Conservation (phyloP, 2,797 vertebrate genomes). For the Harpagifer antarcticus region DNA sequence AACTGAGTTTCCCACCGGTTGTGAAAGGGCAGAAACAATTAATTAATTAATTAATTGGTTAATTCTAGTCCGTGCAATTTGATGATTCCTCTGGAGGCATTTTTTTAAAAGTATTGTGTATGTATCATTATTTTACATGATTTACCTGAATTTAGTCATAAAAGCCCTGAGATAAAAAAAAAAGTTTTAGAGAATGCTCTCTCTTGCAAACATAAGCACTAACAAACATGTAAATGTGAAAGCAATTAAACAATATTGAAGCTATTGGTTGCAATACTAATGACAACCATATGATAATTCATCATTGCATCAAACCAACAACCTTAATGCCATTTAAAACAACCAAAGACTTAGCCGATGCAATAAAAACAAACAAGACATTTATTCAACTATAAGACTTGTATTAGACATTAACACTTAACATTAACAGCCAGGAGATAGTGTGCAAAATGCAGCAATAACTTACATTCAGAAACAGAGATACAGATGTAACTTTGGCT, state of each 20-base stretch:
- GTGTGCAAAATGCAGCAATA: neutral
- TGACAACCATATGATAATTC: neutral
- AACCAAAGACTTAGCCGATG: neutral
- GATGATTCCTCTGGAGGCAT: neutral
- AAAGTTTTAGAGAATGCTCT: neutral
- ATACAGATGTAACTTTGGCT: neutral
- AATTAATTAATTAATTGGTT: neutral
- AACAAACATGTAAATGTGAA: neutral
- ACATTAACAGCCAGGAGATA: neutral
- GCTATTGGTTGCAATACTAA: no score
- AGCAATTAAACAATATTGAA: neutral
- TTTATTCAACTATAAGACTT: neutral
- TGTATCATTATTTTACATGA: no score
- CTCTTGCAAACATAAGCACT: no score
- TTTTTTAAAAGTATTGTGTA: no score
- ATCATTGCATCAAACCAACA: neutral
- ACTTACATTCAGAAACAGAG: neutral
- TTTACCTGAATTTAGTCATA: neutral
- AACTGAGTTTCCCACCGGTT: neutral
- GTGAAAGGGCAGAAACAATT: neutral
- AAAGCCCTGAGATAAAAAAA: neutral
- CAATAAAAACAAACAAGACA: neutral
- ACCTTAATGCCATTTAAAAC: neutral
- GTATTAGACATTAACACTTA: neutral
- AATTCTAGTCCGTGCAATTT: neutral